These are phyloP conservation scores for Ptiloglossa arizonensis DNA, from an alignment of 1,140 invertebrate genomes.

Conservation along the genomic window DNA sequence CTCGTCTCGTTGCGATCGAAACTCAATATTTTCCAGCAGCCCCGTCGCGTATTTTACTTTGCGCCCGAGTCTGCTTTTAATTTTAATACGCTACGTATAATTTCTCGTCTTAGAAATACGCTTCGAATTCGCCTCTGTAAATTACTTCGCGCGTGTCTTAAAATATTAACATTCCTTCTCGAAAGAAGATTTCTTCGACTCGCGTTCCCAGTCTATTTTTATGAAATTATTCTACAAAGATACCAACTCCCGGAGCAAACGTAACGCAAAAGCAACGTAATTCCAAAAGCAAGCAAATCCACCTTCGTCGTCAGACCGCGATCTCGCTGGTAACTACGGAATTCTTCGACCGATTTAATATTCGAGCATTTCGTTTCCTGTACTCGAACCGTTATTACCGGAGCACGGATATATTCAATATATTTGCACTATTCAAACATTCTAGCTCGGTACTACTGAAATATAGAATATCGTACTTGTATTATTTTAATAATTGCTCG, in stretches of 20 bases:
- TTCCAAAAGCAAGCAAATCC: neutral
- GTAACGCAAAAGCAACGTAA: neutral
- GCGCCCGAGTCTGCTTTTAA: neutral
- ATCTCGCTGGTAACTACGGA: neutral
- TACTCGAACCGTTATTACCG: too few species aligned
- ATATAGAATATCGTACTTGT: too few species aligned
- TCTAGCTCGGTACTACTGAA: too few species aligned
- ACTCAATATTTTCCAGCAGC: neutral
- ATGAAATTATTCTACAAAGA: neutral
- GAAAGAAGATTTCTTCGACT: neutral
- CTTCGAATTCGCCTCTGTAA: too few species aligned
- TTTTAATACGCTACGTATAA: neutral
- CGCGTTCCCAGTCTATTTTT: neutral
- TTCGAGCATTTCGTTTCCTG: neutral
- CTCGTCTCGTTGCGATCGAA: too few species aligned
- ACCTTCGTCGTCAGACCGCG: slow-evolving; percentile 2
- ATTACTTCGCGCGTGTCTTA: neutral
- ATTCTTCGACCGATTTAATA: neutral
- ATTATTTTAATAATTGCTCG: too few species aligned
- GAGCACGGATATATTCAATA: too few species aligned
- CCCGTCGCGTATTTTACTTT: neutral
- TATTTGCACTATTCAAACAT: too few species aligned
- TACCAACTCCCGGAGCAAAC: neutral
- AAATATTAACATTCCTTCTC: slow-evolving; percentile 1
- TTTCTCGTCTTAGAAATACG: too few species aligned